Evolutionary conservation across 2,888 invertebrate genomes (phyloP).

Genomic region (Amitus sp.): DNA sequence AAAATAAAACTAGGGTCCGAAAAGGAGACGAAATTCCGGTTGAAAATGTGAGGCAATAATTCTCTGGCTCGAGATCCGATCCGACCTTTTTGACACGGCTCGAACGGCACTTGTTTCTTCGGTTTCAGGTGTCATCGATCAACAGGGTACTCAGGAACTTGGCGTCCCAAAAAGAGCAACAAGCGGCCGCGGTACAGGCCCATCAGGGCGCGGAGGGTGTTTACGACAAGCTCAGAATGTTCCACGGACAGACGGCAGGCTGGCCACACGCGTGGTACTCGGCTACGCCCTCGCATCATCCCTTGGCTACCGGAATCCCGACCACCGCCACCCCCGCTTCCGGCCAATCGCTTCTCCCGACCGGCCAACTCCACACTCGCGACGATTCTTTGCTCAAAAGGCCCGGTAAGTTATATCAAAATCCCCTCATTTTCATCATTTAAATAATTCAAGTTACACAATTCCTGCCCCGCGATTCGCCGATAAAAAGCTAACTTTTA

Average conservation of each 20-base stretch:
- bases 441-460: no score
- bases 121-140: constrained; percentile 92
- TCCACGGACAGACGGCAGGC: constrained; percentile 86
- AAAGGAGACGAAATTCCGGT: no score
- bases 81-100: constrained; percentile 12
- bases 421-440: no score
- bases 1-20: no score
- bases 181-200: constrained; percentile 75
- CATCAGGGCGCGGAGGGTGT: constrained; percentile 80
- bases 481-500: no score
- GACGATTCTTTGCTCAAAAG: constrained; percentile 62
- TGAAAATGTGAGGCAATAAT: no score
- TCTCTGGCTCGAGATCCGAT: no score
- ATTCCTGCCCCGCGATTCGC: no score
- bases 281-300: constrained; percentile 79
- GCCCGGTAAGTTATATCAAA: constrained; percentile 53
- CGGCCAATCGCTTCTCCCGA: constrained; percentile 63
- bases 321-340: constrained; percentile 59
- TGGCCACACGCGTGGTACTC: constrained; percentile 91
- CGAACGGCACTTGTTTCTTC: constrained; percentile 35
- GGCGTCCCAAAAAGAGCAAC: constrained; percentile 96
- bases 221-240: constrained; percentile 94
- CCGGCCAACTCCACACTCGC: constrained; percentile 68
- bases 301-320: constrained; percentile 58
- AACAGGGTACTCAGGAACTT: constrained; percentile 96